These are phyloP conservation scores for Acronicta psi DNA, from an alignment of 2,888 invertebrate species.

Conservation along the genomic window DNA sequence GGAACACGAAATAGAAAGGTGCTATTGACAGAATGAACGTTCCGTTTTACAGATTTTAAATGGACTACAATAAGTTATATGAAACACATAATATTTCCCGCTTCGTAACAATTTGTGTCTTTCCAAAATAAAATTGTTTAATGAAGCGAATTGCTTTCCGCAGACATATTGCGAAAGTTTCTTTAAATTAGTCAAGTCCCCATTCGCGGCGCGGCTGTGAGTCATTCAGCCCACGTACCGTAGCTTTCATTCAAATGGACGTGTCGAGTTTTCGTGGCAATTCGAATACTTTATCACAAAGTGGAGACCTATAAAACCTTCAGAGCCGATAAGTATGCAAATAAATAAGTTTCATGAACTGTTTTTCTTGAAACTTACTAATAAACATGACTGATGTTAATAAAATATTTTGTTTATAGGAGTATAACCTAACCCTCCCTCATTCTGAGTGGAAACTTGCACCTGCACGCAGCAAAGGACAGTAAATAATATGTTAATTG, in stretches of 20 bases:
- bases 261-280: slow-evolving; percentile 64
- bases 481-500: too few species aligned
- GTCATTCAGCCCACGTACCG: slow-evolving; percentile 67
- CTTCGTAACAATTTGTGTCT: slow-evolving; percentile 8
- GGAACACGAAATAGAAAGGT: not conserved
- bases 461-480: too few species aligned
- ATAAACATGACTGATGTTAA: slow-evolving; percentile 1
- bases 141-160: slow-evolving; percentile 26
- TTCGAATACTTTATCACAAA: slow-evolving; percentile 70
- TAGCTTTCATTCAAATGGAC: slow-evolving; percentile 72
- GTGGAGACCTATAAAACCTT: slow-evolving; percentile 59
- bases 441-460: too few species aligned
- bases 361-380: slow-evolving; percentile 10
- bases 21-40: slow-evolving; percentile 5
- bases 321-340: slow-evolving; percentile 51
- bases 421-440: too few species aligned
- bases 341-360: slow-evolving; percentile 29
- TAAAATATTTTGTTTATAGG: too few species aligned
- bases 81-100: not conserved
- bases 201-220: slow-evolving; percentile 27
- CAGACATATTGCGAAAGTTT: slow-evolving; percentile 46
- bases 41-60: not conserved
- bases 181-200: slow-evolving; percentile 60
- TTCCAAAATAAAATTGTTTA: slow-evolving; percentile 15
- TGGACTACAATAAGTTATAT: not conserved